Conservation (phyloP, 2,888 invertebrate species). For the Caenorhabditis sulstoni region DNA sequence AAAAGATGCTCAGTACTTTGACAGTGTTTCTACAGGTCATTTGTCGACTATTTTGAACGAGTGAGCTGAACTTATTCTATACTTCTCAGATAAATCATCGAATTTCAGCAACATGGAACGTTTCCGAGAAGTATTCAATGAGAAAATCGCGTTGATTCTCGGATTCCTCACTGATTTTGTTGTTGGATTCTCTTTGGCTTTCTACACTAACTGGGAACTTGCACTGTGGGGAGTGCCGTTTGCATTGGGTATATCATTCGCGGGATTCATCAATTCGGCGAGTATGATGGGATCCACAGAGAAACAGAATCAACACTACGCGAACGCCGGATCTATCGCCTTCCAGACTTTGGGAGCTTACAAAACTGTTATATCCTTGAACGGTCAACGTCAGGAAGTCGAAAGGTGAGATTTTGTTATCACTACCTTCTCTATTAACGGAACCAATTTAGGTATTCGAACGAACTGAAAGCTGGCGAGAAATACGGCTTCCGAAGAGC, state of each 20-base stretch:
- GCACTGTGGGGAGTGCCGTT: conserved; percentile 79
- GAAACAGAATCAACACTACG: conserved; percentile 42
- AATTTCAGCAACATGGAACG: conserved; percentile 75
- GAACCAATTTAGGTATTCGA: conserved; percentile 65
- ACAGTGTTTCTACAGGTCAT: conserved; percentile 82
- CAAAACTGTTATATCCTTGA: conserved; percentile 55
- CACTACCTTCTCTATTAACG: conserved; percentile 49
- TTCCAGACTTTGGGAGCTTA: conserved; percentile 37
- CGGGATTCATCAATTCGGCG: conserved; percentile 72
- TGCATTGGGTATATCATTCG: conserved; percentile 70
- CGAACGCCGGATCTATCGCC: conserved; percentile 50
- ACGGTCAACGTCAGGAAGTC: conserved; percentile 48
- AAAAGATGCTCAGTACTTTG: conserved; percentile 82
- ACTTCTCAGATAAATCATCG: not conserved
- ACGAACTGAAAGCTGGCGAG: conserved; percentile 65
- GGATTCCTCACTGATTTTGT: conserved; percentile 63
- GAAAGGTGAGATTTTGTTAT: conserved; percentile 49
- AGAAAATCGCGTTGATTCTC: conserved; percentile 72
- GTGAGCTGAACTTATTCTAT: conserved; percentile 77
- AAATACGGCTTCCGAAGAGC: conserved; percentile 71
- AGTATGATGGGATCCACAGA: conserved; percentile 40
- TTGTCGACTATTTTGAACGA: conserved; percentile 82
- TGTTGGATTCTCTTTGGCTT: conserved; percentile 62
- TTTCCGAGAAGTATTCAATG: conserved; percentile 75
- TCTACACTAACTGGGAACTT: conserved; percentile 73